phyloP scores from a whole-genome alignment of 2,797 vertebrate genomes.

The Thunnus albacares region DNA sequence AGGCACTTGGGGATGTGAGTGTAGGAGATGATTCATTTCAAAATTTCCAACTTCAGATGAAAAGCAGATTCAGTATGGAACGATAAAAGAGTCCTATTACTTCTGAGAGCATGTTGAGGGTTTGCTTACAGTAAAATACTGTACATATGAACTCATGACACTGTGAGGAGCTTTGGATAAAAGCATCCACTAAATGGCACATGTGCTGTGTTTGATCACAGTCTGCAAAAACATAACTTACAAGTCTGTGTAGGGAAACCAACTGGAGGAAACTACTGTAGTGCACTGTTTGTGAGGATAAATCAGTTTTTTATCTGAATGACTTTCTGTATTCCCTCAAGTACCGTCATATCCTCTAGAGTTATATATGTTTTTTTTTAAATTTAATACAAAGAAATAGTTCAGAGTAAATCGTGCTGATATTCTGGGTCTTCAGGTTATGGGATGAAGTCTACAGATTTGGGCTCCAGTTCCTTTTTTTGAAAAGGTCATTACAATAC shows the following conservation, averaged over 20 bases:
- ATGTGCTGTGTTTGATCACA: conserved; percentile 35
- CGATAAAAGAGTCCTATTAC: neutral
- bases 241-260: conserved; percentile 4
- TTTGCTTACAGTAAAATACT: conserved; percentile 38
- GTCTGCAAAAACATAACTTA: conserved; percentile 20
- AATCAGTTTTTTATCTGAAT: neutral
- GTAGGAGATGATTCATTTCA: conserved; percentile 38
- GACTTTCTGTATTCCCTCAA: neutral
- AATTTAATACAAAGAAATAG: conserved; percentile 45
- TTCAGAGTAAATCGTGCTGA: conserved; percentile 45
- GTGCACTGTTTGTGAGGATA: conserved; percentile 2
- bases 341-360: neutral
- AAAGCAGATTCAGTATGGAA: conserved; percentile 37
- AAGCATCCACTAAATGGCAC: conserved; percentile 46
- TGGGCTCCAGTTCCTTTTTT: conserved; percentile 84
- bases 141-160: conserved; percentile 46
- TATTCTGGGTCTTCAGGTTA: conserved; percentile 53
- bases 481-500: conserved; percentile 78
- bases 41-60: conserved; percentile 6
- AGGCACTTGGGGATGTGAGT: conserved; percentile 85
- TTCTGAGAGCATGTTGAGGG: conserved; percentile 6
- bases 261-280: conserved; percentile 25
- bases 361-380: conserved; percentile 14
- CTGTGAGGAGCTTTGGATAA: conserved; percentile 32
- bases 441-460: conserved; percentile 83